Conservation (phyloP, 30 jellyfish, hydroid and myxozoan genomes). For the Turritopsis dohrnii region DNA sequence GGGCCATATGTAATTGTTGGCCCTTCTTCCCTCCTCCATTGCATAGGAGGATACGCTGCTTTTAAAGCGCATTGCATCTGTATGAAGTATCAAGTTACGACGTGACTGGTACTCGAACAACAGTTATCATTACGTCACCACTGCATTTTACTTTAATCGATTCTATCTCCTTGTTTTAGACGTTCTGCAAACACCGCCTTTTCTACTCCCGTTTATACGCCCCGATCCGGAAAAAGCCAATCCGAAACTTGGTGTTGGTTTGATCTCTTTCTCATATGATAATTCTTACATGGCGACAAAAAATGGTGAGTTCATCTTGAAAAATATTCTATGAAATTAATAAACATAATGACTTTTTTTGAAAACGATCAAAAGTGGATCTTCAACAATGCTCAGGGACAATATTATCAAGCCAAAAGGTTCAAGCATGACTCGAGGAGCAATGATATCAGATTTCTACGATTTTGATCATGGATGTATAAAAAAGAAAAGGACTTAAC, state of each 20-base stretch:
- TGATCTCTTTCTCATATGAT: slow-evolving; percentile 54
- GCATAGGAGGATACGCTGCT: too few relatives aligned
- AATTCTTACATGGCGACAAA: slow-evolving; percentile 68
- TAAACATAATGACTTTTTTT: neutral
- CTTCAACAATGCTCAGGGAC: neutral
- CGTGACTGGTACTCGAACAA: too few relatives aligned
- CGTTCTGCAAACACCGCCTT: slow-evolving; percentile 59
- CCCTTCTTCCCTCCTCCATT: too few relatives aligned
- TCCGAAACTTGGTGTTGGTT: slow-evolving; percentile 92
- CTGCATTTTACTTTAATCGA: neutral
- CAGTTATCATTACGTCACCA: neutral
- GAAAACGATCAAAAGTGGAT: neutral
- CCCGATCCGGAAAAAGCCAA: slow-evolving; percentile 95
- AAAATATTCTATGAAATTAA: neutral
- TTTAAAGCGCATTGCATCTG: too few relatives aligned
- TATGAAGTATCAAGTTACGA: too few relatives aligned
- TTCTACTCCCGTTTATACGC: slow-evolving; percentile 64
- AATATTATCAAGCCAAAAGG: neutral
- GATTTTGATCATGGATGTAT: too few relatives aligned
- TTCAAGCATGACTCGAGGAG: neutral
- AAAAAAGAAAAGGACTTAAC: too few relatives aligned
- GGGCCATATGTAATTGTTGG: too few relatives aligned
- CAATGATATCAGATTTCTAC: too few relatives aligned
- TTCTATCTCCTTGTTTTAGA: slow-evolving; percentile 23
- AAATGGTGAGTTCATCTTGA: slow-evolving; percentile 52